Percentiles rank a stretch among this genome's conserved stretches.
Conservation (phyloP, 1,140 invertebrate species). For the Zaprionus africanus region DNA sequence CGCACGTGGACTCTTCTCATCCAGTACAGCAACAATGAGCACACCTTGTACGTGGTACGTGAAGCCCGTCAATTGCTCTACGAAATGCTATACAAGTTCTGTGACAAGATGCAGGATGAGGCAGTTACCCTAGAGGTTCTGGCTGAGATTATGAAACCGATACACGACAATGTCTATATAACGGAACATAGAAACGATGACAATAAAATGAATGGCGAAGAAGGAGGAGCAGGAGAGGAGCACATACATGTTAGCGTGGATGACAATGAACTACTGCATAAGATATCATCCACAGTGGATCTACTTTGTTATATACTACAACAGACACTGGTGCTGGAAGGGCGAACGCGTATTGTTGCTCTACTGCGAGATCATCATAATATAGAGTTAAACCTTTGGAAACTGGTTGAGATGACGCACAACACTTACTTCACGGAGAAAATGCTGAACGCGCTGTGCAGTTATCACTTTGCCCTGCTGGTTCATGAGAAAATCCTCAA, state of each 20-base stretch:
- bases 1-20: conserved; percentile 86
- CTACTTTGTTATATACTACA: conserved; percentile 84
- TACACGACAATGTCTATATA: conserved; percentile 84
- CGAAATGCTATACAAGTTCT: conserved; percentile 85
- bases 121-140: conserved; percentile 85
- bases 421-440: conserved; percentile 64
- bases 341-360: conserved; percentile 64
- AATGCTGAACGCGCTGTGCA: conserved; percentile 61
- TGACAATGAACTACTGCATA: conserved; percentile 85
- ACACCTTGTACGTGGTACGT: conserved; percentile 87
- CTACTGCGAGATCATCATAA: conserved; percentile 67
- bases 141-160: conserved; percentile 84
- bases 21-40: conserved; percentile 86
- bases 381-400: conserved; percentile 77
- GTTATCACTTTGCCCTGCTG: conserved; percentile 67
- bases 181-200: conserved; percentile 47
- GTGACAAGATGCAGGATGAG: conserved; percentile 83
- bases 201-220: background rate
- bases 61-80: conserved; percentile 86
- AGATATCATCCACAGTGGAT: conserved; percentile 85
- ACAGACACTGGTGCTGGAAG: conserved; percentile 71
- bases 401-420: conserved; percentile 73
- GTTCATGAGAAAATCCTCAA: conserved; percentile 71
- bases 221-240: conserved; percentile 31
- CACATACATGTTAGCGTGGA: conserved; percentile 83